Base-by-base conservation (phyloP, 2,797 vertebrate species). In the Fratercula arctica region DNA sequence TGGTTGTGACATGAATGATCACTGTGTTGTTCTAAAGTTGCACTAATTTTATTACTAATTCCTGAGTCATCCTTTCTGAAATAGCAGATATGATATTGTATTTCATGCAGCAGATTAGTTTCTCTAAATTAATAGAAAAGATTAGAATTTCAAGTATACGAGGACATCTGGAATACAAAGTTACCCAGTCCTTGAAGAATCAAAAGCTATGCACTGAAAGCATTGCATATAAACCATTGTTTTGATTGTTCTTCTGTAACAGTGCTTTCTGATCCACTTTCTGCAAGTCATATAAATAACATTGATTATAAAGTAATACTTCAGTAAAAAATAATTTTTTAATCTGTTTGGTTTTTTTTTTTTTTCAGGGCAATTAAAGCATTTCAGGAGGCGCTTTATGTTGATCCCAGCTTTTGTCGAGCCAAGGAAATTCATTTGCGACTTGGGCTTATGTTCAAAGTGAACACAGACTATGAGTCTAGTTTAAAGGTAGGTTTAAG, bases 311-410 rank as follows among this genome's bases (percentile, higher is more conserved):
- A 72, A 94, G 43, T 59, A 60, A 60, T 72, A 54, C 10, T 96
- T 79, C 20, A 33, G 23, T 93, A 68, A 95, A 96, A 95, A 82
- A 29, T 93, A 91, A 89, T 78, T 66, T 94, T 83, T 85, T 63
- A 26, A 96, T 96, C 39, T 97, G 61, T 96, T 67, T 81, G 91
- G 43, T 3, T 96, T 90, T 73, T 96, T 97, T 95, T 54, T 91
- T 74, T 96, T 97, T 95, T 50, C 98, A 99, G 99, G 99, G 99
- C 99, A 97, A 99, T 99, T 98, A 99, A 99, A 98, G 99, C 99
- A 91, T 99, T 99, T 98, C 99, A 99, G 97, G 99, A 99, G 98
- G 99, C 99, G 98, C 99, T 99, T 98, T 99, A 99, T 98, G 99
- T 99, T 95, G 98, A 99, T 97, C 99, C 99, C 96, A 98, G 99